phyloP scores from a whole-genome alignment of 1,140 invertebrate genomes.

The Hesperophylax magnus region DNA sequence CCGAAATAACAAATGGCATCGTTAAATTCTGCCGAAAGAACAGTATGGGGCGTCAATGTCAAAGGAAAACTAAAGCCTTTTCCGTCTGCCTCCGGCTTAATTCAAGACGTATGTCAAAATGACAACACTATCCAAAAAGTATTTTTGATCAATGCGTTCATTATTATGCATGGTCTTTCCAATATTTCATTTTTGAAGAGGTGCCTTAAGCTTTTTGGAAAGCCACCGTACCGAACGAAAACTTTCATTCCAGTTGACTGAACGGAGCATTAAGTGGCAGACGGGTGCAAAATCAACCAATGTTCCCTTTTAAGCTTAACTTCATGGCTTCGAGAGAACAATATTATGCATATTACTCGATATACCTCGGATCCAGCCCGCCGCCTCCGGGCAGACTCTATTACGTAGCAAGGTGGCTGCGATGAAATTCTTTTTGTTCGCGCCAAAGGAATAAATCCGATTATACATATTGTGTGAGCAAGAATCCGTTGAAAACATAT shows the following conservation, averaged over 20 bases:
- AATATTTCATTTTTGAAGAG: no score
- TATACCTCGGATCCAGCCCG: not conserved
- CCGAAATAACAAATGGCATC: slow-evolving; percentile 10
- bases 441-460: no score
- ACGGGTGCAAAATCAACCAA: slow-evolving; percentile 3
- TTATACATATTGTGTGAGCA: no score
- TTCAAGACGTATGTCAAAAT: not conserved
- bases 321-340: not conserved
- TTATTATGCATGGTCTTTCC: not conserved
- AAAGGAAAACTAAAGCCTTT: slow-evolving; percentile 8
- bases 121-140: not conserved
- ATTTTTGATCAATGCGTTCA: not conserved
- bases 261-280: slow-evolving; percentile 1
- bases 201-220: no score
- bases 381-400: not conserved
- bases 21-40: slow-evolving; percentile 18
- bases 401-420: no score
- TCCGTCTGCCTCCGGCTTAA: not conserved
- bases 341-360: not conserved
- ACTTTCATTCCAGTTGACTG: slow-evolving; percentile 4
- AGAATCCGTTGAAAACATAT: no score
- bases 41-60: slow-evolving; percentile 8
- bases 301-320: slow-evolving; percentile 9
- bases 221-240: not conserved
- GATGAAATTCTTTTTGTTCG: no score